Conservation (phyloP, 2,797 vertebrate species). For the Florisuga fusca region DNA sequence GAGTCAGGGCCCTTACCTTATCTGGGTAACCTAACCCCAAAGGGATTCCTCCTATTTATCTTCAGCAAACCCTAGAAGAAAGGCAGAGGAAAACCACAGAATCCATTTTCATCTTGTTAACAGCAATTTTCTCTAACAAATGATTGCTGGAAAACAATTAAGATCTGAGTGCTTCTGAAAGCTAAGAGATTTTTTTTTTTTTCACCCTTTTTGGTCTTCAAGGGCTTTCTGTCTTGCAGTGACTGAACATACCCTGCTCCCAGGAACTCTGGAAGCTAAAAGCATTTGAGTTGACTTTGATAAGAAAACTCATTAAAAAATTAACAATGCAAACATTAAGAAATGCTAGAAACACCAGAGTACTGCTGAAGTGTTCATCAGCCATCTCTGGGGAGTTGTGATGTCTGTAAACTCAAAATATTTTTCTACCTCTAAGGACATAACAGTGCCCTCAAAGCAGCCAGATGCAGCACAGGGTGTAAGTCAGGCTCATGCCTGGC, state of each 20-base stretch:
- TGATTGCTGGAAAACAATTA: neutral
- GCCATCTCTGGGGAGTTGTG: neutral
- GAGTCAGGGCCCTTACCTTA: neutral
- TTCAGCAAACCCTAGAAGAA: neutral
- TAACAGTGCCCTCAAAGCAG: neutral
- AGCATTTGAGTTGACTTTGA: neutral
- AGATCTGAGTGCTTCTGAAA: neutral
- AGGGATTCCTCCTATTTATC: neutral
- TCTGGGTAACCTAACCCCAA: neutral
- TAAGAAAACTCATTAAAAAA: slow-evolving; percentile 3
- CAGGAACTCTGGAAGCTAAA: neutral
- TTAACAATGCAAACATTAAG: neutral
- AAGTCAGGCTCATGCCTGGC: neutral
- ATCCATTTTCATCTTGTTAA: neutral
- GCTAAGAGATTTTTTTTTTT: neutral
- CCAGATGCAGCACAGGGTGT: neutral
- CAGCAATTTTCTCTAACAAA: neutral
- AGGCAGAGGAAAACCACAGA: neutral
- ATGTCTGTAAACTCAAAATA: neutral
- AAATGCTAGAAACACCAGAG: neutral
- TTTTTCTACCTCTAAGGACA: neutral
- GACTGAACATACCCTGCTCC: neutral
- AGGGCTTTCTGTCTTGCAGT: neutral
- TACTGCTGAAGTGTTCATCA: neutral
- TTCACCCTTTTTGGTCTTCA: neutral